Evolutionary conservation across 2,888 invertebrate genomes (phyloP).

Genomic region (Arge pagana): DNA sequence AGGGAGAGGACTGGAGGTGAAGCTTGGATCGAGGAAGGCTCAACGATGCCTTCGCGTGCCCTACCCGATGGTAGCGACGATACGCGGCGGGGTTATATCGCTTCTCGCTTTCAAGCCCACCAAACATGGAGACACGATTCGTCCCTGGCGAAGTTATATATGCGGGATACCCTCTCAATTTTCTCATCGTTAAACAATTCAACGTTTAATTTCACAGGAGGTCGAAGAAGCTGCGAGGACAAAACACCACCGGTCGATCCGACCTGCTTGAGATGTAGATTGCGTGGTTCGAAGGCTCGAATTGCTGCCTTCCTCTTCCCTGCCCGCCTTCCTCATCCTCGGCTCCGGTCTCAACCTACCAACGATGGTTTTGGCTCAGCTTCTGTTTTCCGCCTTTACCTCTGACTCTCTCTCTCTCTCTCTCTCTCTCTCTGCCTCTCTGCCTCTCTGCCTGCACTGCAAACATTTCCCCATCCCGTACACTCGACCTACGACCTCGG

Average conservation of each 20-base stretch:
- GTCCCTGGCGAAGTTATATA: too few relatives aligned
- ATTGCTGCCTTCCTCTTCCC: slow-evolving; percentile 29
- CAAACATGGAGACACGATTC: too few relatives aligned
- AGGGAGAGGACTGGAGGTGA: too few relatives aligned
- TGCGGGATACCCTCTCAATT: slow-evolving; percentile 41
- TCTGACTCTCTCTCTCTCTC: slow-evolving; percentile 1
- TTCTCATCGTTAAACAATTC: slow-evolving; percentile 42
- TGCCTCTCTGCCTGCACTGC: slow-evolving; percentile 8
- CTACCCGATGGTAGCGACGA: too few relatives aligned
- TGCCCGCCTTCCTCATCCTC: slow-evolving; percentile 32
- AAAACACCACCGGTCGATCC: slow-evolving; percentile 27
- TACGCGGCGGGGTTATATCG: not conserved
- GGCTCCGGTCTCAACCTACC: too few relatives aligned
- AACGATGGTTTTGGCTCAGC: too few relatives aligned
- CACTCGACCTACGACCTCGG: slow-evolving; percentile 18
- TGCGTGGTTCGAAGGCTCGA: slow-evolving; percentile 34
- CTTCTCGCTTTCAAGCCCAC: too few relatives aligned
- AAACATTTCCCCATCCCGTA: slow-evolving; percentile 3
- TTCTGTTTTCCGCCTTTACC: too few relatives aligned
- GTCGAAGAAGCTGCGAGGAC: slow-evolving; percentile 22
- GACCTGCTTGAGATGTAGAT: slow-evolving; percentile 45
- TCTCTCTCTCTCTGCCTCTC: not conserved
- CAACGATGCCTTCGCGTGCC: too few relatives aligned
- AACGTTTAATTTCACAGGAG: slow-evolving; percentile 41
- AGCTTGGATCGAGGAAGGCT: too few relatives aligned